A percentile compares a stretch with the other conserved stretches of the same genome.
Conservation (phyloP, 2,113 vertebrate genomes). For the Heterocephalus glaber region DNA sequence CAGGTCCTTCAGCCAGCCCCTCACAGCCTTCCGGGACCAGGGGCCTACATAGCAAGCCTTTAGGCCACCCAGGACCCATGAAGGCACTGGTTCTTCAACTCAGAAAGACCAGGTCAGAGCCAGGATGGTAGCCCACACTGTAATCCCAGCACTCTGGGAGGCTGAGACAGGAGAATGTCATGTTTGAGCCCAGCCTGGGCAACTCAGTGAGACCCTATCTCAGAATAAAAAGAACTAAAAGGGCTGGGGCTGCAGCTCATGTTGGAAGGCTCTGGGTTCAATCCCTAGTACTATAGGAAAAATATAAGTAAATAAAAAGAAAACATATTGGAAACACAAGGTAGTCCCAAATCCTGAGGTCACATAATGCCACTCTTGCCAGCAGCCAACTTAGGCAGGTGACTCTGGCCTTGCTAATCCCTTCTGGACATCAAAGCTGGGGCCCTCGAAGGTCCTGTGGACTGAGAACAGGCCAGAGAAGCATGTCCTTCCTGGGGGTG, state of each 20-base stretch:
- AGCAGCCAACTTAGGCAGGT: neutral
- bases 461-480: neutral
- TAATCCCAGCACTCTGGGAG: neutral
- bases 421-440: neutral
- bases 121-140: neutral
- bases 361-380: neutral
- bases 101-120: neutral
- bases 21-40: neutral
- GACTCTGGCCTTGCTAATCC: too few species aligned
- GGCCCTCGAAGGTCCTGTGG: neutral
- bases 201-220: neutral
- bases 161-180: neutral
- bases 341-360: neutral
- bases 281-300: neutral
- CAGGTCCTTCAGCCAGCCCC: neutral
- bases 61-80: neutral
- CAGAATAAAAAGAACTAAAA: neutral
- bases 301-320: neutral
- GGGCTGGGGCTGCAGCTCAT: neutral
- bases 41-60: neutral
- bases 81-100: neutral
- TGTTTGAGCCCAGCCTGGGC: neutral
- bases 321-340: neutral
- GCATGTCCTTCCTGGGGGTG: neutral
- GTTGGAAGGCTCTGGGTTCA: neutral